Evolutionary conservation across 2,888 invertebrate genomes (phyloP), one percentile per base, ranked within the genome.

Genomic region (Lathronympha strigana): DNA sequence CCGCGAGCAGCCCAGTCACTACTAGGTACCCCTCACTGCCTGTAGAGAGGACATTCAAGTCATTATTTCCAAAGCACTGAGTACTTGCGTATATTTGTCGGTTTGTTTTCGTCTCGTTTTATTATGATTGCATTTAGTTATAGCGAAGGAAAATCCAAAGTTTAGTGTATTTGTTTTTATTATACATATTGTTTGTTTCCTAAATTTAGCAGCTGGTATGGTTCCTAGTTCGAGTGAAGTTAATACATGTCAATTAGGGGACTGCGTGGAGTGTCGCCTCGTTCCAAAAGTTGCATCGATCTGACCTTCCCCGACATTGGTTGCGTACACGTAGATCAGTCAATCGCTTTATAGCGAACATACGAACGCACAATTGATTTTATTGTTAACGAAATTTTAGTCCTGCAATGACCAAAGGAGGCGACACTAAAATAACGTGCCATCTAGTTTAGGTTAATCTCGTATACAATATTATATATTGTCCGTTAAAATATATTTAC

Each of bases 381-480:
- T 75, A 74, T 76, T 79, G 74, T 80, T 82, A 77, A 76, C 76
- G 76, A 83, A 82, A 80, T 78, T 76, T 76, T 81, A 76, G 78
- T 83, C 79, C 81, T 79, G 77, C 82, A 78, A 79, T 79, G 90
- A 90, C 89, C 90, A 88, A 90, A 88, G 85, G 90, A 84, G 91
- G 90, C 92, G 91, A 88, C 92, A 91, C 91, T 85, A 82, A 82
- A 84, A 82, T 87, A 85, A 92, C 91, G 92, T 93, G 92, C 92
- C 92, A 93, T 92, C 92, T 92, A 92, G 92, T 92, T 92, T 92
- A 93, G 92, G 92, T 92, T 92, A 92, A 92, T 88, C 90, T 91
- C 90, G 91, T 92, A 92, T 92, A 92, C 92, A 92, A 91, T 91
- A 91, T 90, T 92, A 90, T 91, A 92, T 92, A 92, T 92, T 92